These are phyloP conservation scores for Anticlea derivata DNA, from an alignment of 2,888 invertebrate species.

Conservation along the genomic window DNA sequence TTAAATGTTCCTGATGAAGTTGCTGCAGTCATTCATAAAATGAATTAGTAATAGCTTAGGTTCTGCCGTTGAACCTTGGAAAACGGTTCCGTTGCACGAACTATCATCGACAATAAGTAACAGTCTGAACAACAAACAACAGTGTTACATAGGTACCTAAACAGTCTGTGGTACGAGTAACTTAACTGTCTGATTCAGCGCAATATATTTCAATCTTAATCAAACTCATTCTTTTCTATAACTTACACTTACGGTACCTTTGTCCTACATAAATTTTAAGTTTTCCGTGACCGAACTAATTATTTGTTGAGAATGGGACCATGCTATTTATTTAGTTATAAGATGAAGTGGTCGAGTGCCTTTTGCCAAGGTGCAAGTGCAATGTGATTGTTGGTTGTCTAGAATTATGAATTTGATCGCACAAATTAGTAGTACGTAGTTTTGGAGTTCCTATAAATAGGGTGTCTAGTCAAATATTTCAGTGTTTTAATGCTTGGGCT, in stretches of 20 bases:
- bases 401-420: slow-evolving; percentile 31
- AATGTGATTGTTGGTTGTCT: slow-evolving; percentile 50
- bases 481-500: slow-evolving; percentile 19
- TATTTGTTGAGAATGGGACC: slow-evolving; percentile 42
- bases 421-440: slow-evolving; percentile 29
- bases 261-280: background rate
- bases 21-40: background rate
- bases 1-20: slow-evolving; percentile 1
- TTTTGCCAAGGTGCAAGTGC: slow-evolving; percentile 33
- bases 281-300: slow-evolving; percentile 17
- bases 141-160: too few relatives aligned
- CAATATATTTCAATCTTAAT: too few relatives aligned
- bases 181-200: too few relatives aligned
- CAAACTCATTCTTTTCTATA: too few relatives aligned
- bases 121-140: too few relatives aligned
- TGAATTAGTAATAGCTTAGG: background rate
- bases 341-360: slow-evolving; percentile 50
- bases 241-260: too few relatives aligned
- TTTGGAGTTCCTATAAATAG: slow-evolving; percentile 27
- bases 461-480: slow-evolving; percentile 27
- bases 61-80: slow-evolving; percentile 8
- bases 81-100: slow-evolving; percentile 3
- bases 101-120: background rate
- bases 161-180: too few relatives aligned
- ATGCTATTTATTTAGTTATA: slow-evolving; percentile 37